Conservation (phyloP, 2,113 vertebrate genomes). For the Sigmodon hispidus region DNA sequence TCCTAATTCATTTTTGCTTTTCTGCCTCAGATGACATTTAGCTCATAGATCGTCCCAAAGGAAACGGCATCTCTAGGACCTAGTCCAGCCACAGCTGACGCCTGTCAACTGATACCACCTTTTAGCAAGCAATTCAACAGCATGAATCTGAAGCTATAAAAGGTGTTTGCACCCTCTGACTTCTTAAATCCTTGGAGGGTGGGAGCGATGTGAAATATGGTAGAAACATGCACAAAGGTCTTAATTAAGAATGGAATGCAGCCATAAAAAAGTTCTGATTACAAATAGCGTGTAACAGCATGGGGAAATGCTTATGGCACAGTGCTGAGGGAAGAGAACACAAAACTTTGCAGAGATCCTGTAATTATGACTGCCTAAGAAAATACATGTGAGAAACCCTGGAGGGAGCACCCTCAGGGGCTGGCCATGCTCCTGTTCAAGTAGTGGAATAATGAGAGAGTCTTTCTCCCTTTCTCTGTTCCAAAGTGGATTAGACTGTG, state of each 20-base stretch:
- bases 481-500: not conserved
- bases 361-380: not conserved
- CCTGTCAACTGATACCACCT: slow-evolving; percentile 14
- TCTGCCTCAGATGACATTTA: not conserved
- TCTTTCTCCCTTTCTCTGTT: slow-evolving; percentile 19
- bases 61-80: slow-evolving; percentile 6
- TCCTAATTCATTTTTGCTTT: slow-evolving; percentile 41
- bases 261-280: slow-evolving; percentile 26
- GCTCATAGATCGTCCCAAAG: slow-evolving; percentile 32
- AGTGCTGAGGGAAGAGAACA: not conserved
- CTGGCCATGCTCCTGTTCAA: not conserved
- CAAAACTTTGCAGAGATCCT: not conserved
- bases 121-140: slow-evolving; percentile 15
- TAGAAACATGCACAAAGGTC: slow-evolving; percentile 41
- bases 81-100: not conserved
- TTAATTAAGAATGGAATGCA: slow-evolving; percentile 54
- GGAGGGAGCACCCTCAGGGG: not conserved
- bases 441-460: not conserved
- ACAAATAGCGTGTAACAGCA: slow-evolving; percentile 15
- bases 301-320: not conserved
- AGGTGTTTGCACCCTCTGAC: slow-evolving; percentile 18
- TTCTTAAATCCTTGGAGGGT: slow-evolving; percentile 26
- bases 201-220: not conserved
- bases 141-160: slow-evolving; percentile 6
- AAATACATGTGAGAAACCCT: not conserved